Evolutionary conservation across 2,888 invertebrate species (phyloP), one percentile per base, ranked within the genome.

Genomic region (Leptopterna dolabrata): DNA sequence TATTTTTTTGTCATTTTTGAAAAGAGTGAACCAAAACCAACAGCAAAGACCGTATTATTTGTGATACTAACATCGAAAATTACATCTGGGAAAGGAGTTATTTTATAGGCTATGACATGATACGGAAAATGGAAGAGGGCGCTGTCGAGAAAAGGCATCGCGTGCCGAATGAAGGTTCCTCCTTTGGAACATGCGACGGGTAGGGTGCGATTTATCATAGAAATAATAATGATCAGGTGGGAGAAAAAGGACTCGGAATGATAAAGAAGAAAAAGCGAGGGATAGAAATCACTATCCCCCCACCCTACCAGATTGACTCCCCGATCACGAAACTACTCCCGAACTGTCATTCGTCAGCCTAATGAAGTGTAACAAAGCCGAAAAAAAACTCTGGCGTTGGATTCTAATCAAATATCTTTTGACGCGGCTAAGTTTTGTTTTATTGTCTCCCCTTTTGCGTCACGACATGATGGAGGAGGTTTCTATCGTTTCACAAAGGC

Each of bases 121-220:
- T 55, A 51, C 36, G 78, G 16, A 45, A 24, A 76, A 24, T 13
- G 24, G 27, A 45, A 7, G 43, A 24, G 27, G 11, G 43, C 16
- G 6, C 78, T 24, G 27, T 14, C 27, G 51, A 24, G 80, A 81
- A 55, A 81, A 43, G 55, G 36, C 51, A 29, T 81, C 51, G 81
- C 81, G 81, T 81, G 81, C 81, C 27, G 55, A 55, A 81, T 30
- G 55, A 11, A 81, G 55, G 55, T 81, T 55, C 29, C n/a, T 29
- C 30, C 27, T 0, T 30, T 16, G 30, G 51, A 81, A 30, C 81
- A 81, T 55, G 81, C 47, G 30, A 81, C 27, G 55, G 19, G 16
- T 11, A 55, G 81, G 14, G 81, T 81, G 81, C 55, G 81, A 81
- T 81, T 81, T 81, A 81, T 81, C 81, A 81, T 55, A 81, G 81